Evolutionary conservation across 2,113 vertebrate genomes (phyloP).

Genomic region (Cephalopholis sonnerati): DNA sequence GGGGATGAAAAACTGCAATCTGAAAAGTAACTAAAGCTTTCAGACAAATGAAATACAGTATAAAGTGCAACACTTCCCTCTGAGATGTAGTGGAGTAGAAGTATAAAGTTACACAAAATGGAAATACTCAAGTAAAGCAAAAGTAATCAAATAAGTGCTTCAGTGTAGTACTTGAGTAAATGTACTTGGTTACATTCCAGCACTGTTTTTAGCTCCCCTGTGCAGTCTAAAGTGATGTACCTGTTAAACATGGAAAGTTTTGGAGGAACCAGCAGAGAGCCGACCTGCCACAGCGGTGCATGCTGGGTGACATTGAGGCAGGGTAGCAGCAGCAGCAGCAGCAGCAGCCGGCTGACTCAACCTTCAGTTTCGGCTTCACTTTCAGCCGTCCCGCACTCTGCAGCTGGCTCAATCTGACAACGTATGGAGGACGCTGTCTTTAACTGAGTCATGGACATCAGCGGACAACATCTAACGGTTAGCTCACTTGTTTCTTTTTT

Average conservation of each 20-base stretch:
- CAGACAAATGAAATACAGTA: too few species aligned
- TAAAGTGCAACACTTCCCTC: too few species aligned
- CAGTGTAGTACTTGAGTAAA: too few species aligned
- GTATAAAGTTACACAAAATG: too few species aligned
- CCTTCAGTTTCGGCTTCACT: slow-evolving; percentile 44
- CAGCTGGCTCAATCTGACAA: not conserved
- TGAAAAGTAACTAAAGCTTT: too few species aligned
- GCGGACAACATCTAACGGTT: slow-evolving; percentile 66
- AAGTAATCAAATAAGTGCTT: too few species aligned
- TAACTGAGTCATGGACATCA: slow-evolving; percentile 69
- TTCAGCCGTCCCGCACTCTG: not conserved
- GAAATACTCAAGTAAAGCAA: too few species aligned
- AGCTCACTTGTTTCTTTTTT: slow-evolving; percentile 8
- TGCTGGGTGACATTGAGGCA: slow-evolving; percentile 74
- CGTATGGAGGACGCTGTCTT: slow-evolving; percentile 3
- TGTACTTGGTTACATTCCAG: too few species aligned
- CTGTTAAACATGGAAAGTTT: slow-evolving; percentile 25
- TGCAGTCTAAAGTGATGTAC: not conserved
- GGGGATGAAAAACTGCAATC: too few species aligned
- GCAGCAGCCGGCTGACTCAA: slow-evolving; percentile 67
- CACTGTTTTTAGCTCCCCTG: too few species aligned
- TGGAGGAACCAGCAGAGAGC: not conserved
- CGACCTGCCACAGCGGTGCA: slow-evolving; percentile 68
- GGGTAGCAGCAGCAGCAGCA: slow-evolving; percentile 34
- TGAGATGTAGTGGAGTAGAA: too few species aligned